phyloP scores from a whole-genome alignment of 1,140 invertebrate species.

The Lasioglossum baleicum region DNA sequence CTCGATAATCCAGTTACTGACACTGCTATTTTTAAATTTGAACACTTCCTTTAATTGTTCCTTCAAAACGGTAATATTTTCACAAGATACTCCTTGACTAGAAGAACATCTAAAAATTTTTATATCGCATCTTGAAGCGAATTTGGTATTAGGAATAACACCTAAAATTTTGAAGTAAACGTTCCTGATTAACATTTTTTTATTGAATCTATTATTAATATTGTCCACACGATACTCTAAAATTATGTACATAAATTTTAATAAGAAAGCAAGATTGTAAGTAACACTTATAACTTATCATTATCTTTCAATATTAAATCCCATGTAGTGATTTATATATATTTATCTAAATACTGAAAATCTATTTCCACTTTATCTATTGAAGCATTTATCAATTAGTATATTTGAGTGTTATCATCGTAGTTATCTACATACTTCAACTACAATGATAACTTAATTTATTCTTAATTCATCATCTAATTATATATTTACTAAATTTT shows the following conservation, averaged over 20 bases:
- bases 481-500: too few species aligned
- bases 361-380: too few species aligned
- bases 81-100: neutral
- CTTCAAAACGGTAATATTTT: constrained; percentile 44
- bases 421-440: too few species aligned
- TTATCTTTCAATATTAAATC: neutral
- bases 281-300: neutral
- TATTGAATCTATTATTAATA: neutral
- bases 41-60: constrained; percentile 75
- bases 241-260: neutral
- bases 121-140: neutral
- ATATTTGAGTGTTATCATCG: too few species aligned
- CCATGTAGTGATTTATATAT: neutral
- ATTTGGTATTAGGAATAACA: neutral
- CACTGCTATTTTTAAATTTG: constrained; percentile 72
- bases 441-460: too few species aligned
- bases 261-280: neutral
- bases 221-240: neutral
- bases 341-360: too few species aligned
- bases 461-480: too few species aligned
- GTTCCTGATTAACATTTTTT: neutral
- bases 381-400: too few species aligned
- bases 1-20: constrained; percentile 80
- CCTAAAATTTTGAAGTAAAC: neutral
- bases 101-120: neutral